Conservation (phyloP, 2,888 invertebrate genomes). For the Liodrosophila aerea region DNA sequence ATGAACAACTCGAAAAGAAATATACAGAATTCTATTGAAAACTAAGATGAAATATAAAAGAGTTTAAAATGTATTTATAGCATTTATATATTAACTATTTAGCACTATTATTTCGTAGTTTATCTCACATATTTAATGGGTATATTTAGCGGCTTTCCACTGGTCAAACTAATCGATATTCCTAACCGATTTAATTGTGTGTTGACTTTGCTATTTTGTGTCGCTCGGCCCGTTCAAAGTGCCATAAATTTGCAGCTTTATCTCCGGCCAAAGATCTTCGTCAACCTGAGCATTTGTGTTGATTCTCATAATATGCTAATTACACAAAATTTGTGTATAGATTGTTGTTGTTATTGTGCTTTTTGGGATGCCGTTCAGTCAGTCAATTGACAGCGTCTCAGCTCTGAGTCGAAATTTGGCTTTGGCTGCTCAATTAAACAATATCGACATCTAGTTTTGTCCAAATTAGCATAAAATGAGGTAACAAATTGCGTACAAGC, state of each 20-base stretch:
- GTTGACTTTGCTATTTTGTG: conserved; percentile 71
- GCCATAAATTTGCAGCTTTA: conserved; percentile 68
- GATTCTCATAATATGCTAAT: conserved; percentile 78
- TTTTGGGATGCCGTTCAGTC: conserved; percentile 24
- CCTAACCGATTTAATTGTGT: conserved; percentile 64
- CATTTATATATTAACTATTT: too few species aligned
- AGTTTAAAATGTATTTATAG: too few species aligned
- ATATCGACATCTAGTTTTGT: conserved; percentile 75
- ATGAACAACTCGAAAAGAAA: too few species aligned
- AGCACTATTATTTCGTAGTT: too few species aligned
- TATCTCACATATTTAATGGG: neutral
- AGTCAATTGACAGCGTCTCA: conserved; percentile 16
- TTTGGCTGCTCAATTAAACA: conserved; percentile 67
- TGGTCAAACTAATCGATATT: neutral
- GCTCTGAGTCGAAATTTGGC: conserved; percentile 8
- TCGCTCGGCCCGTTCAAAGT: conserved; percentile 54
- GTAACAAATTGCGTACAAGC: conserved; percentile 77
- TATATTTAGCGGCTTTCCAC: neutral
- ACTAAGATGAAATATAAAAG: too few species aligned
- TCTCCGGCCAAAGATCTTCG: conserved; percentile 55
- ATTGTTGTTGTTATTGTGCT: conserved; percentile 8
- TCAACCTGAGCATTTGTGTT: conserved; percentile 56
- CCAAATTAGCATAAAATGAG: conserved; percentile 71
- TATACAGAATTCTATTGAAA: too few species aligned
- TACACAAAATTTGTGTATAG: conserved; percentile 36